Evolutionary conservation across 2,888 invertebrate genomes (phyloP).

Genomic region (Melolontha melolontha): DNA sequence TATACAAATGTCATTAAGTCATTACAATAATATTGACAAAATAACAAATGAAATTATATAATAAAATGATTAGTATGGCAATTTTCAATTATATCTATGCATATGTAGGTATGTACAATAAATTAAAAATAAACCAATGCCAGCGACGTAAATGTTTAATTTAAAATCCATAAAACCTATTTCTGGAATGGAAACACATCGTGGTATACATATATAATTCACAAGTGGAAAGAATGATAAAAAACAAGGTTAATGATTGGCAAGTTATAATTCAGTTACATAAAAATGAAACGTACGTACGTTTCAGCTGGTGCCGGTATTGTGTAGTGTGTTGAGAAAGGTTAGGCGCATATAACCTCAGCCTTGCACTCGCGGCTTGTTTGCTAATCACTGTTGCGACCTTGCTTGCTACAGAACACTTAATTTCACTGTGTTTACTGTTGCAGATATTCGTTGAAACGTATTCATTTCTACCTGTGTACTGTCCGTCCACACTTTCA

Average conservation of each 20-base stretch:
- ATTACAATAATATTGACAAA: neutral
- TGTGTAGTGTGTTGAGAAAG: constrained; percentile 46
- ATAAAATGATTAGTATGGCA: constrained; percentile 6
- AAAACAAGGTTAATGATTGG: constrained; percentile 40
- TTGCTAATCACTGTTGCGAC: constrained; percentile 39
- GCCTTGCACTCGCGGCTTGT: constrained; percentile 48
- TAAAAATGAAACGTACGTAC: constrained; percentile 36
- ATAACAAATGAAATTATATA: neutral
- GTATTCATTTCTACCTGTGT: constrained; percentile 16
- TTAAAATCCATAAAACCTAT: constrained; percentile 27
- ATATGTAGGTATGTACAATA: neutral
- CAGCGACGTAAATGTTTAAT: constrained; percentile 7
- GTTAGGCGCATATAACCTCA: constrained; percentile 50
- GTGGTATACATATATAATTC: constrained; percentile 23
- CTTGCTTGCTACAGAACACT: constrained; percentile 36
- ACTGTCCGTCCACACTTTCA: neutral
- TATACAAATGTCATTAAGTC: neutral
- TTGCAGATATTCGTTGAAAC: constrained; percentile 22
- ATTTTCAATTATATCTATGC: neutral
- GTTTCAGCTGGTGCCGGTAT: constrained; percentile 7
- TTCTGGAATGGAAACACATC: constrained; percentile 28
- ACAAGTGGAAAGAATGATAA: constrained; percentile 21
- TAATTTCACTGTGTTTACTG: constrained; percentile 32
- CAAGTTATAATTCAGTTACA: constrained; percentile 35
- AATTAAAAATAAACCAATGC: constrained; percentile 30